Percentiles rank a stretch among this genome's conserved stretches.
phyloP scores from a whole-genome alignment of 2,888 invertebrate species.

The Dolomedes plantarius region DNA sequence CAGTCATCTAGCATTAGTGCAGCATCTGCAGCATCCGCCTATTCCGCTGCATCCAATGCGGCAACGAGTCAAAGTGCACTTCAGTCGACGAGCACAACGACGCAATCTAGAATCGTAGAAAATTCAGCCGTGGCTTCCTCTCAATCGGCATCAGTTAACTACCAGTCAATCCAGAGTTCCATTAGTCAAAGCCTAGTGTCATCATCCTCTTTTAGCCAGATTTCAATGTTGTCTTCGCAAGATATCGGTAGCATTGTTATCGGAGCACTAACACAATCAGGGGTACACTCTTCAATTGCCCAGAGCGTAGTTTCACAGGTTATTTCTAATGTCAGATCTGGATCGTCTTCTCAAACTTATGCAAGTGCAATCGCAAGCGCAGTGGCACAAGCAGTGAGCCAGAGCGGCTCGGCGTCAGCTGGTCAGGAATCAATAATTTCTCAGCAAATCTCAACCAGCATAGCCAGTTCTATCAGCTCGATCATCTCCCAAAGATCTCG shows the following conservation, averaged over 20 bases:
- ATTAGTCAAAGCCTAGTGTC: neutral
- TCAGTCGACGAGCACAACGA: neutral
- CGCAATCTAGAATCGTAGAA: neutral
- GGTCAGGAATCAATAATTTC: conserved; percentile 19
- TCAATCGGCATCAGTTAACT: neutral
- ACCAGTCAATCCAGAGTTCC: conserved; percentile 11
- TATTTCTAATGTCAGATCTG: neutral
- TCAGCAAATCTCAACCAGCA: neutral
- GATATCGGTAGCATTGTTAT: neutral
- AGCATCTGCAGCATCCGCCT: neutral
- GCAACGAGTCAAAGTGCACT: neutral
- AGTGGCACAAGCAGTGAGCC: neutral
- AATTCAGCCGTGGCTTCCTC: neutral
- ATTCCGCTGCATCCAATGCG: neutral
- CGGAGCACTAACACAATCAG: neutral
- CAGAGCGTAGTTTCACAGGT: neutral
- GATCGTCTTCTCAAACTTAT: neutral
- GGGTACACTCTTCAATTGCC: no score
- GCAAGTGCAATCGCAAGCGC: conserved; percentile 2
- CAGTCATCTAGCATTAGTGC: conserved; percentile 13
- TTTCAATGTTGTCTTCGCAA: neutral
- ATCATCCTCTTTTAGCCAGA: neutral
- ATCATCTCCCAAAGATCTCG: neutral
- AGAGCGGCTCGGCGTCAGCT: neutral
- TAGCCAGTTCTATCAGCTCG: neutral